phyloP scores from a whole-genome alignment of 2,888 invertebrate genomes.

The Sphaeridia pumilis region DNA sequence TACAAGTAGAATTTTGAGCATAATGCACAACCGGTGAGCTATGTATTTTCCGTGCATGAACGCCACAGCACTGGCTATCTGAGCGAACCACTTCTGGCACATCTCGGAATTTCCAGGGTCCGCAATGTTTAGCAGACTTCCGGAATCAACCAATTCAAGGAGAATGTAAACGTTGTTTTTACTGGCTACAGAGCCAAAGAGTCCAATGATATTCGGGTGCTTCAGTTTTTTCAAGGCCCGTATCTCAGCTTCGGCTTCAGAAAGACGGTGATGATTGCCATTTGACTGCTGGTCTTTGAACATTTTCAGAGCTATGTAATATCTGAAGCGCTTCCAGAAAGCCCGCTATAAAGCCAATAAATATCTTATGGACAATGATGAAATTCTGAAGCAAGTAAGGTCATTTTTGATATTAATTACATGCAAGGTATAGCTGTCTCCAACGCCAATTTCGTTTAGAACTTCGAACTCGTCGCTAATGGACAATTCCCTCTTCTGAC shows the following conservation, averaged over 20 bases:
- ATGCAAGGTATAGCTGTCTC: not conserved
- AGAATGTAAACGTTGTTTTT: conserved; percentile 11
- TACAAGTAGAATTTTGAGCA: not conserved
- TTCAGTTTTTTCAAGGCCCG: conserved; percentile 9
- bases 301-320: conserved; percentile 15
- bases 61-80: conserved; percentile 13
- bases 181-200: conserved; percentile 15
- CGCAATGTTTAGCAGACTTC: conserved; percentile 11
- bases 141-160: conserved; percentile 11
- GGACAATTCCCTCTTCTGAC: not conserved
- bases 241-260: conserved; percentile 13
- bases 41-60: conserved; percentile 12
- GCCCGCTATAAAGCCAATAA: conserved; percentile 10
- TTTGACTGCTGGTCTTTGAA: conserved; percentile 16
- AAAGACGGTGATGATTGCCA: too few relatives aligned
- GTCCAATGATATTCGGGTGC: conserved; percentile 16
- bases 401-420: not conserved
- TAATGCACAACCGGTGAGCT: conserved; percentile 10
- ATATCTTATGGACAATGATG: not conserved
- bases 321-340: conserved; percentile 12
- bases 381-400: not conserved
- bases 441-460: not conserved
- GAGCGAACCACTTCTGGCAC: conserved; percentile 15
- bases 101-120: not conserved
- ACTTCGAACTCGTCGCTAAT: conserved; percentile 8